phyloP scores from a whole-genome alignment of 2,113 vertebrate genomes.

The Solenodon paradoxus region DNA sequence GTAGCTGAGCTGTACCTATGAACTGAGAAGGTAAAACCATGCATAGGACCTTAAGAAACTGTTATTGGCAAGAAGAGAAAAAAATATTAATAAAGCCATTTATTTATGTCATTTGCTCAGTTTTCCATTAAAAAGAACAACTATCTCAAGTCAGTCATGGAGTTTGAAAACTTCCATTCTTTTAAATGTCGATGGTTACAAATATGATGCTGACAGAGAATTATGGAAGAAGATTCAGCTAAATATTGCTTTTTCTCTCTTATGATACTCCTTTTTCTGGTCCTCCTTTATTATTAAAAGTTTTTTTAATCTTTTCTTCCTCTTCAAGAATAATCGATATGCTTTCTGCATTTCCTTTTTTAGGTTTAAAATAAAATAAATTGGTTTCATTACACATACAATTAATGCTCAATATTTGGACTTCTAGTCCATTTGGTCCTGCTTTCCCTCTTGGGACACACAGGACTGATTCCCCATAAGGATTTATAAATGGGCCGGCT shows the following conservation, averaged over 20 bases:
- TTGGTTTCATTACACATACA: neutral
- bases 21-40: neutral
- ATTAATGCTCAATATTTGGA: constrained; percentile 20
- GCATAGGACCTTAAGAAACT: neutral
- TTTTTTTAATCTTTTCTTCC: neutral
- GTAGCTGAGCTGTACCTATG: neutral
- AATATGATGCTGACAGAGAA: neutral
- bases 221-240: neutral
- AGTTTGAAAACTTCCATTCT: neutral
- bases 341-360: constrained; percentile 30
- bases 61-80: neutral
- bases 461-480: neutral
- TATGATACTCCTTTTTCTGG: neutral
- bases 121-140: neutral
- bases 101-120: neutral
- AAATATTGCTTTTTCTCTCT: neutral
- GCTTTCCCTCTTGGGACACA: constrained; percentile 1
- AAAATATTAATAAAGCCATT: neutral
- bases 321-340: neutral
- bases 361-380: constrained; percentile 16
- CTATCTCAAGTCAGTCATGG: neutral
- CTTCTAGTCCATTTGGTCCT: neutral
- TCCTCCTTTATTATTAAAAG: constrained; percentile 7
- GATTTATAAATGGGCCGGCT: constrained; percentile 54
- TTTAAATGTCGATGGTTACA: neutral